These are phyloP conservation scores for Bimastos eiseni DNA, from an alignment of 2,888 invertebrate species.

Conservation along the genomic window DNA sequence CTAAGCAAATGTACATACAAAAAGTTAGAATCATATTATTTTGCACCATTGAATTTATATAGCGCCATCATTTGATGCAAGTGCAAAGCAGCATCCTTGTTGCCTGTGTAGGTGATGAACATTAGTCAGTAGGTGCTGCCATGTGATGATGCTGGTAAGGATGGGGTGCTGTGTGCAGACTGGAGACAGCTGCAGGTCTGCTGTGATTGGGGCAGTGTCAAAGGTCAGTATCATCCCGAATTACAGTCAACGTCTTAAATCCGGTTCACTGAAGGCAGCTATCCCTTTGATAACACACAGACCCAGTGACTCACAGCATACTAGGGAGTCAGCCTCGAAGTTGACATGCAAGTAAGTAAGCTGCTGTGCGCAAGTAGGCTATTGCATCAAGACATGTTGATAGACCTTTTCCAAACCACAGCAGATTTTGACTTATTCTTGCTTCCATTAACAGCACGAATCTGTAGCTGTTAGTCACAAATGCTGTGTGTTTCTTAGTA, in stretches of 20 bases:
- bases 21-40: not conserved
- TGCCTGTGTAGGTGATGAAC: not conserved
- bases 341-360: not conserved
- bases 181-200: not conserved
- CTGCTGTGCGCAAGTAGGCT: not conserved
- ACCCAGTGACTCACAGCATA: not conserved
- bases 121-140: not conserved
- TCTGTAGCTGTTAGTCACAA: too few species aligned
- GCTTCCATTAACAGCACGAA: too few species aligned
- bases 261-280: not conserved
- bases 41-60: not conserved
- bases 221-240: not conserved
- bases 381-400: not conserved
- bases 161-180: not conserved
- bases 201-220: not conserved
- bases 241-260: not conserved
- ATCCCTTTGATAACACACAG: not conserved
- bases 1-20: not conserved
- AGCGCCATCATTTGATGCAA: not conserved
- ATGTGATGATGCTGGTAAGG: not conserved
- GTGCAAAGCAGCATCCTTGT: not conserved
- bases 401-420: not conserved
- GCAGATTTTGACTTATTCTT: not conserved
- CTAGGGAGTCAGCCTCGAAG: not conserved
- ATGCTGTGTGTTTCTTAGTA: too few species aligned